phyloP scores from a whole-genome alignment of 2,888 invertebrate species.

The Ligdia adustata region DNA sequence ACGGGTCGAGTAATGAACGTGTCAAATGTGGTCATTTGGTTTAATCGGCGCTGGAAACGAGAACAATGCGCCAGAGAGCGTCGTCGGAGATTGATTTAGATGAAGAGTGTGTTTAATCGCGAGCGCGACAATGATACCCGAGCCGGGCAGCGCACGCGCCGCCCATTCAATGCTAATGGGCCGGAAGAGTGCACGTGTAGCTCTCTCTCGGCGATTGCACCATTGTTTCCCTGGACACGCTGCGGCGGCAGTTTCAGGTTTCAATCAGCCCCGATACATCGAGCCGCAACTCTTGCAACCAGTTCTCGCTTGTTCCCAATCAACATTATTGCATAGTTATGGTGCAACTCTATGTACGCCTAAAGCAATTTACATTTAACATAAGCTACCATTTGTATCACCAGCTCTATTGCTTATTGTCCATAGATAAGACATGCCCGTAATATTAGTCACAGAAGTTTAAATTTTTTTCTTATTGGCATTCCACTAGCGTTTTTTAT shows the following conservation, averaged over 20 bases:
- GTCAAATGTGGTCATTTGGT: slow-evolving; percentile 71
- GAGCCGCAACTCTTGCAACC: slow-evolving; percentile 12
- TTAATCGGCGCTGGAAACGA: slow-evolving; percentile 65
- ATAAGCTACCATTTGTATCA: background rate
- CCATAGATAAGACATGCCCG: background rate
- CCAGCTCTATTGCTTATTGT: background rate
- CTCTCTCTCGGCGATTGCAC: slow-evolving; percentile 68
- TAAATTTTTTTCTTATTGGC: background rate
- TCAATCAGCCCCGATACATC: slow-evolving; percentile 35
- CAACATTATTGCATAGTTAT: slow-evolving; percentile 19
- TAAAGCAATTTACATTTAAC: slow-evolving; percentile 11
- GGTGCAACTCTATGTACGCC: slow-evolving; percentile 5
- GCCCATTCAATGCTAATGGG: slow-evolving; percentile 81
- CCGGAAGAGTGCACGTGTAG: slow-evolving; percentile 73
- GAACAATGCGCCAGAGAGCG: slow-evolving; percentile 65
- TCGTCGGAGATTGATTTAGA: slow-evolving; percentile 70
- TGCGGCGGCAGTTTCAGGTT: slow-evolving; percentile 53
- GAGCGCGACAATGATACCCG: slow-evolving; percentile 68
- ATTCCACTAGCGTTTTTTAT: slow-evolving; percentile 3
- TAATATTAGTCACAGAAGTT: background rate
- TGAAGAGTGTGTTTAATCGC: slow-evolving; percentile 61
- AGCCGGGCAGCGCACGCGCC: slow-evolving; percentile 67
- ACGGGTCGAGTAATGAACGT: slow-evolving; percentile 56
- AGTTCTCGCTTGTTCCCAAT: slow-evolving; percentile 14
- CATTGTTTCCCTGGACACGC: slow-evolving; percentile 61